A percentile compares a stretch with the other conserved stretches of the same genome.
Evolutionary conservation across 2,797 vertebrate genomes (phyloP).

Genomic region (Cichlasoma orientale): DNA sequence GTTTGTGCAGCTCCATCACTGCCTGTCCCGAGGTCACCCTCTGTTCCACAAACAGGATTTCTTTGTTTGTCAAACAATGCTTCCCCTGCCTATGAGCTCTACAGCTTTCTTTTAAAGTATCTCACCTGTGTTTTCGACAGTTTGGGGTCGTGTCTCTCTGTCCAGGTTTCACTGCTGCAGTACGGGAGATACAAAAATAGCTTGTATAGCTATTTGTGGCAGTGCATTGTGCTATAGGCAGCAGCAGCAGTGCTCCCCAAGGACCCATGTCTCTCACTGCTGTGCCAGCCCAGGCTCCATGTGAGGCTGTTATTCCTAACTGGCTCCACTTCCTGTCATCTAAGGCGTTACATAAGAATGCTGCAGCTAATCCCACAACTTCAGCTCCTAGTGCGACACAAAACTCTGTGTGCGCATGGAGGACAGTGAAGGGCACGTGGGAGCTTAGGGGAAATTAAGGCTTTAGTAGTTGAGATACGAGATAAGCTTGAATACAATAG

Average conservation of each 20-base stretch:
- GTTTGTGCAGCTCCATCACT: slow-evolving; percentile 44
- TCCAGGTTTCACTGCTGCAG: slow-evolving; percentile 53
- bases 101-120: neutral
- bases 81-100: neutral
- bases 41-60: slow-evolving; percentile 26
- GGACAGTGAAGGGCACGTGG: slow-evolving; percentile 57
- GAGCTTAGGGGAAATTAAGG: slow-evolving; percentile 32
- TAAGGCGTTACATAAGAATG: slow-evolving; percentile 67
- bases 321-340: slow-evolving; percentile 61
- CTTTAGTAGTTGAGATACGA: slow-evolving; percentile 4
- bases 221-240: slow-evolving; percentile 56
- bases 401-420: slow-evolving; percentile 17
- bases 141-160: slow-evolving; percentile 46
- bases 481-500: neutral
- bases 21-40: slow-evolving; percentile 39
- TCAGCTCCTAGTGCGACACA: slow-evolving; percentile 37
- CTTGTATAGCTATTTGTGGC: slow-evolving; percentile 58
- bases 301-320: slow-evolving; percentile 58
- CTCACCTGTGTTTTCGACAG: slow-evolving; percentile 52
- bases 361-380: slow-evolving; percentile 66
- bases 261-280: slow-evolving; percentile 39
- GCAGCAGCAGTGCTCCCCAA: slow-evolving; percentile 36
- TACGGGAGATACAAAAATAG: slow-evolving; percentile 61
- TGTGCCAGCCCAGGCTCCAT: slow-evolving; percentile 41
- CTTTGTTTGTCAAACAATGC: slow-evolving; percentile 47